Conservation (phyloP, 2,888 invertebrate species). For the Melipona beecheii region DNA sequence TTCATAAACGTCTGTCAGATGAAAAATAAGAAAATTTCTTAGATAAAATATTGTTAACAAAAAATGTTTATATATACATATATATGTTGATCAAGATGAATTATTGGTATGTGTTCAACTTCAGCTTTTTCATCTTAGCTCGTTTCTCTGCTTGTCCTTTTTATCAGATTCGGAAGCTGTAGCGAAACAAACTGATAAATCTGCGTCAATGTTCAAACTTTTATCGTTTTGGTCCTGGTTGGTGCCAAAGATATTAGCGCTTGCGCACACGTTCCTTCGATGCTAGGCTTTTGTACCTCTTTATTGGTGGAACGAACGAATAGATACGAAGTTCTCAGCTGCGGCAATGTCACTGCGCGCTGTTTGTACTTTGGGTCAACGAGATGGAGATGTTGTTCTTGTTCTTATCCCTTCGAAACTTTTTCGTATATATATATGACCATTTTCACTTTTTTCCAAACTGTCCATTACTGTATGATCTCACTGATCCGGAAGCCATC, state of each 20-base stretch:
- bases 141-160: slow-evolving; percentile 34
- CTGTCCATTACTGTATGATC: slow-evolving; percentile 12
- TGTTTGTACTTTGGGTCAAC: slow-evolving; percentile 61
- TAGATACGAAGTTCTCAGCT: slow-evolving; percentile 57
- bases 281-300: slow-evolving; percentile 50
- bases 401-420: not conserved
- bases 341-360: slow-evolving; percentile 74
- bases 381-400: slow-evolving; percentile 30
- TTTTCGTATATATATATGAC: slow-evolving; percentile 7
- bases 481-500: not conserved
- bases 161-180: slow-evolving; percentile 17
- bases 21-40: not conserved
- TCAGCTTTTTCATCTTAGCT: not conserved
- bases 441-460: not conserved
- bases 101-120: not conserved
- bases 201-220: slow-evolving; percentile 57
- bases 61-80: not conserved
- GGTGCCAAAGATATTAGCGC: slow-evolving; percentile 53
- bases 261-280: slow-evolving; percentile 37
- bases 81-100: not conserved
- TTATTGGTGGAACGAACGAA: slow-evolving; percentile 65
- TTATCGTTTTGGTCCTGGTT: slow-evolving; percentile 50
- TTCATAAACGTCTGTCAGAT: not conserved
- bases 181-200: slow-evolving; percentile 57
- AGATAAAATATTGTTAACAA: not conserved